Percentiles rank a stretch among this genome's conserved stretches.
phyloP scores from a whole-genome alignment of 2,113 vertebrate species.

The Gavialis gangeticus region DNA sequence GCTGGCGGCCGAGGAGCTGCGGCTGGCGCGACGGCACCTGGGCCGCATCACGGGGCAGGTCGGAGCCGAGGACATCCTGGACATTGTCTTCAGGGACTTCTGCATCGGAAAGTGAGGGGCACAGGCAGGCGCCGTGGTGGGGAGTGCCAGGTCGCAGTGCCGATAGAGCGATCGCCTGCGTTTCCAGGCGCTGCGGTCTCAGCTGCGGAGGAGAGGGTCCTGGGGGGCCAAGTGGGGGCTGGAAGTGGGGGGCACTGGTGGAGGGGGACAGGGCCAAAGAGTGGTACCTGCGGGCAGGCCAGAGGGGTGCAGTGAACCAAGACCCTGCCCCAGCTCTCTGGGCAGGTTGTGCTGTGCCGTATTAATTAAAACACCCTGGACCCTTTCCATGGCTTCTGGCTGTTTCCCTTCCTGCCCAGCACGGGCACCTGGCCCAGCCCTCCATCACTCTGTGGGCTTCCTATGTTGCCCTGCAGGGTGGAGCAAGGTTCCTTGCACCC shows the following conservation, averaged over 20 bases:
- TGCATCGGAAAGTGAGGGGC: slow-evolving; percentile 90
- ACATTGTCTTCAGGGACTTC: slow-evolving; percentile 95
- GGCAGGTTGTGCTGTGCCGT: neutral
- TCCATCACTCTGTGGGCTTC: neutral
- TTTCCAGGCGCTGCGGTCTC: too few species aligned
- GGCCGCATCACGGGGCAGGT: slow-evolving; percentile 88
- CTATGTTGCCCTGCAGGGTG: neutral
- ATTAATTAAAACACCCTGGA: neutral
- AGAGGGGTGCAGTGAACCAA: neutral
- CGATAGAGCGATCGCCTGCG: too few species aligned
- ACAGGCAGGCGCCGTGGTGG: neutral
- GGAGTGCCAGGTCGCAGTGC: neutral
- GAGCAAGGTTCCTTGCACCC: neutral
- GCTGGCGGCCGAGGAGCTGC: slow-evolving; percentile 88
- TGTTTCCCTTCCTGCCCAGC: neutral
- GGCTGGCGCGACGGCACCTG: slow-evolving; percentile 86
- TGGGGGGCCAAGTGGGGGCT: too few species aligned
- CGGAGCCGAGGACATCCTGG: slow-evolving; percentile 88
- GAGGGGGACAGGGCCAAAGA: too few species aligned
- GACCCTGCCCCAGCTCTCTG: neutral
- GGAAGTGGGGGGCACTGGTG: too few species aligned
- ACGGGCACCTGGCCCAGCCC: too few species aligned
- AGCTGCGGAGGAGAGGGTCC: too few species aligned
- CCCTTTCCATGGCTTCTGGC: neutral
- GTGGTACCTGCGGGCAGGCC: too few species aligned